Conservation (phyloP, 2,888 invertebrate genomes). For the Mycalesis mineus region DNA sequence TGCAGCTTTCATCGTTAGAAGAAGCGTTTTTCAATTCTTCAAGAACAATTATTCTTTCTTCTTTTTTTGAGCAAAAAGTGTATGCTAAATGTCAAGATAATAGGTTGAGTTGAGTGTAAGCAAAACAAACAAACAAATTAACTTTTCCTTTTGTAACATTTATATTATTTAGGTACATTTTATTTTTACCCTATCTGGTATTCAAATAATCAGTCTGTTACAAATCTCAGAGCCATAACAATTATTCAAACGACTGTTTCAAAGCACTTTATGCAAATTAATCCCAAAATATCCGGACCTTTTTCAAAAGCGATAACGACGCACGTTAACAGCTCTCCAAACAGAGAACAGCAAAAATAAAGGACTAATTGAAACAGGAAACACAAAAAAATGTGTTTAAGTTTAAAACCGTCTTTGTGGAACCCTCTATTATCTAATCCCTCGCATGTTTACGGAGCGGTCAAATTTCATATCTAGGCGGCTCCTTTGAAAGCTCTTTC, state of each 20-base stretch:
- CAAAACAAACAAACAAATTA: no score
- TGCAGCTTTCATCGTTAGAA: no score
- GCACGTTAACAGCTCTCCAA: conserved; percentile 29
- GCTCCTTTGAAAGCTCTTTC: conserved; percentile 29
- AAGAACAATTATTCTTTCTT: no score
- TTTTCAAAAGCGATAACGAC: conserved; percentile 22
- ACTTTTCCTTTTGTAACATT: no score
- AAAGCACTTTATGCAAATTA: conserved; percentile 18
- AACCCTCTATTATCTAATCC: conserved; percentile 39
- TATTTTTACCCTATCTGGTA: no score
- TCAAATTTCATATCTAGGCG: conserved; percentile 50
- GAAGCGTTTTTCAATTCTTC: no score
- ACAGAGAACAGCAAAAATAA: conserved; percentile 30
- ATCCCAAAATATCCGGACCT: conserved; percentile 16
- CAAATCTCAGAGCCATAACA: conserved; percentile 11
- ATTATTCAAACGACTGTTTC: conserved; percentile 14
- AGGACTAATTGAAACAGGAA: conserved; percentile 38
- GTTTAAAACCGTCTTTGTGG: conserved; percentile 27
- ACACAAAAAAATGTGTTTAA: conserved; percentile 30
- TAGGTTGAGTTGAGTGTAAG: no score
- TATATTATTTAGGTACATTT: no score
- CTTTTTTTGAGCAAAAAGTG: no score
- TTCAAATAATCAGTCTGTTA: no score
- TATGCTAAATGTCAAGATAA: no score
- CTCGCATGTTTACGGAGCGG: conserved; percentile 43